A percentile compares a stretch with the other conserved stretches of the same genome.
Conservation (phyloP, 1,140 invertebrate species). For the Drepana arcuata region DNA sequence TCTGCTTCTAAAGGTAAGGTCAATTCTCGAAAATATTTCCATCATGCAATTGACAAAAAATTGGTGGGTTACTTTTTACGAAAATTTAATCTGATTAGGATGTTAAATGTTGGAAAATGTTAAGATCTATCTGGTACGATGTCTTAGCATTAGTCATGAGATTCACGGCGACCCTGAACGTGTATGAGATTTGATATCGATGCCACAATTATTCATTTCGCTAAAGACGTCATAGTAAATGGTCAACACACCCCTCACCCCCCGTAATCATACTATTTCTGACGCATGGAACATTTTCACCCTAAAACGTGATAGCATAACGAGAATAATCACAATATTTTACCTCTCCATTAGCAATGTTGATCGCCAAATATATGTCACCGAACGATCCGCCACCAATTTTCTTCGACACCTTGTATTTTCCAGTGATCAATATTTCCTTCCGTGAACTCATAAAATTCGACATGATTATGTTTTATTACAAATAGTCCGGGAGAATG, state of each 20-base stretch:
- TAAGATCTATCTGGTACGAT: no score
- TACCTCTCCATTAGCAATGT: constrained; percentile 96
- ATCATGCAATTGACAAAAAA: no score
- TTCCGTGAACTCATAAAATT: constrained; percentile 18
- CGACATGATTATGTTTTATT: constrained; percentile 21
- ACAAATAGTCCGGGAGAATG: constrained; percentile 9
- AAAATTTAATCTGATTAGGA: no score
- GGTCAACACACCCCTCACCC: constrained; percentile 16
- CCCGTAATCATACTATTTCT: constrained; percentile 7
- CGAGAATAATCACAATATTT: constrained; percentile 5
- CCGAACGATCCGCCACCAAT: constrained; percentile 98
- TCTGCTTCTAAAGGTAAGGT: no score
- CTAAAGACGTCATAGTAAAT: constrained; percentile 17
- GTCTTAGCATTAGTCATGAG: constrained; percentile 13
- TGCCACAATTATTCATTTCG: constrained; percentile 7
- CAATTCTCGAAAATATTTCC: no score
- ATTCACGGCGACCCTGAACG: constrained; percentile 11
- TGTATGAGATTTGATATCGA: constrained; percentile 10
- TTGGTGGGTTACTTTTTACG: no score
- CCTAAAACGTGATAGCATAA: not conserved
- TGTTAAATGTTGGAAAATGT: no score
- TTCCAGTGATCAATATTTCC: constrained; percentile 79
- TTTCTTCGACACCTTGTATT: constrained; percentile 96
- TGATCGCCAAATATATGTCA: constrained; percentile 98
- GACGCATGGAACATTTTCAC: constrained; percentile 10